Percentiles rank a stretch among this genome's conserved stretches.
These are phyloP conservation scores for Bolborhynchus lineola DNA, from an alignment of 2,113 vertebrate species.

Conservation along the genomic window DNA sequence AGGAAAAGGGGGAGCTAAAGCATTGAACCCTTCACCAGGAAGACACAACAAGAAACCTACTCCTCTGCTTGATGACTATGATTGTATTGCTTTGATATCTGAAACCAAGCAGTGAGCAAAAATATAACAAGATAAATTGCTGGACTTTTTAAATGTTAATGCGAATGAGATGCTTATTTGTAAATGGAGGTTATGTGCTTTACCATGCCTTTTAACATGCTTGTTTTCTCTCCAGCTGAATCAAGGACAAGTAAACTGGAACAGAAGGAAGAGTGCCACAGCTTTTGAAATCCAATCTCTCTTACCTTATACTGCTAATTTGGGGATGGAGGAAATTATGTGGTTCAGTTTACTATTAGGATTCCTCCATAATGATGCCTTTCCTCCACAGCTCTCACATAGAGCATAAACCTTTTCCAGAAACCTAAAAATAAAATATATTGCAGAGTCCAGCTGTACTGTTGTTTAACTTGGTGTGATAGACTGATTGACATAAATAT, in stretches of 20 bases:
- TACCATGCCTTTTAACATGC: not conserved
- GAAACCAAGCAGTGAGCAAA: not conserved
- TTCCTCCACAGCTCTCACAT: not conserved
- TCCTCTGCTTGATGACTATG: not conserved
- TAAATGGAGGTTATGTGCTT: not conserved
- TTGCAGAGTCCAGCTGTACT: not conserved
- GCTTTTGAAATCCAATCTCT: constrained; percentile 24
- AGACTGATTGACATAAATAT: constrained; percentile 23
- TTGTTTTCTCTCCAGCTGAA: not conserved
- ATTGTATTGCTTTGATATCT: not conserved
- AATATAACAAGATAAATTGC: not conserved
- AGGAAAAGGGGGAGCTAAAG: not conserved
- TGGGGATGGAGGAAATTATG: not conserved
- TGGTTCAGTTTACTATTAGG: constrained; percentile 33
- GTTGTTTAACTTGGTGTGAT: not conserved
- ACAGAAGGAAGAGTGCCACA: not conserved
- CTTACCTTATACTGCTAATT: not conserved
- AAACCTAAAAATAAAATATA: constrained; percentile 52
- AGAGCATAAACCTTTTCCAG: not conserved
- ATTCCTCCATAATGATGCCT: constrained; percentile 26
- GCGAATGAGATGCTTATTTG: not conserved
- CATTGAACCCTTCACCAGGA: not conserved
- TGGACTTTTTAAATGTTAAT: not conserved
- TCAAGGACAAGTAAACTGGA: constrained; percentile 5
- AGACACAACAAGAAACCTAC: not conserved